Conservation (phyloP, 2,113 vertebrate genomes). For the Nothoprocta pentlandii region DNA sequence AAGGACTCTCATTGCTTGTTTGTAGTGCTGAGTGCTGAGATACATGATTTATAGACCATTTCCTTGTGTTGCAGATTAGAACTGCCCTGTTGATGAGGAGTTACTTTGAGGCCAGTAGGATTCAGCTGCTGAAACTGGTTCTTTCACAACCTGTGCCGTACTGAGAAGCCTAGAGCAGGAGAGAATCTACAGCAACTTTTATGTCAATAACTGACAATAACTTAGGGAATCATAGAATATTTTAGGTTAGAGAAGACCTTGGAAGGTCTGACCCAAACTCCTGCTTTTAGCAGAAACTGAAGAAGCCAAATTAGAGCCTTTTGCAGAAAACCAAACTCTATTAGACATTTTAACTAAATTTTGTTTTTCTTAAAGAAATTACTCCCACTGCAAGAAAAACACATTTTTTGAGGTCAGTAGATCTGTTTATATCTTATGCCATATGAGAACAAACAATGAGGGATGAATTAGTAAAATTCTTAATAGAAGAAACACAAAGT, state of each 20-base stretch:
- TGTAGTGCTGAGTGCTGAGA: not conserved
- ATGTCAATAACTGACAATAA: not conserved
- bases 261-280: not conserved
- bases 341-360: slow-evolving; percentile 1
- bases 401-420: slow-evolving; percentile 58
- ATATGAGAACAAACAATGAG: slow-evolving; percentile 60
- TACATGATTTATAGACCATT: not conserved
- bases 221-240: not conserved
- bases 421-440: slow-evolving; percentile 58
- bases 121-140: not conserved
- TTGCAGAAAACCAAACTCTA: not conserved
- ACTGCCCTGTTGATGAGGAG: not conserved
- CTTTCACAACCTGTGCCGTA: not conserved
- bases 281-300: not conserved
- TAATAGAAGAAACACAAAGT: slow-evolving; percentile 51
- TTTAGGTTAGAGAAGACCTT: not conserved
- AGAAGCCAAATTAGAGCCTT: slow-evolving; percentile 43
- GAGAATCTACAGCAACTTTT: not conserved
- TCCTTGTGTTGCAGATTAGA: not conserved
- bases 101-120: not conserved
- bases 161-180: not conserved
- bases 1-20: not conserved
- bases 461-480: slow-evolving; percentile 57
- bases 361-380: slow-evolving; percentile 45
- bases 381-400: slow-evolving; percentile 31